phyloP scores from a whole-genome alignment of 2,797 vertebrate species.

The Pempheris klunzingeri region DNA sequence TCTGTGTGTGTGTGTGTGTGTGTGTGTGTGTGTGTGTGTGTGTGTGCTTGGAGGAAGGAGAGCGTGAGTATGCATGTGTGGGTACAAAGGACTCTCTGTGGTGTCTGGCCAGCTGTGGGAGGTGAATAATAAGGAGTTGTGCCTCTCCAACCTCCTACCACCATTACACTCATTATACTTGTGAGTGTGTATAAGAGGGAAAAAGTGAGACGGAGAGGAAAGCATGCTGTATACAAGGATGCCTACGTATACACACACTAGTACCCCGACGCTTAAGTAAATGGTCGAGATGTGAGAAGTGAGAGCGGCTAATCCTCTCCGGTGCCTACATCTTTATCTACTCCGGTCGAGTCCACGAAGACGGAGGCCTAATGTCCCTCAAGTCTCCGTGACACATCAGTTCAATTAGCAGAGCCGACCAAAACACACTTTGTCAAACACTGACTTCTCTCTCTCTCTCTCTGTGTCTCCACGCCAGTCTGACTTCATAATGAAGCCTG shows the following conservation, averaged over 20 bases:
- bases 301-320: slow-evolving; percentile 58
- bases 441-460: slow-evolving; percentile 25
- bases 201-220: neutral
- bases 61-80: slow-evolving; percentile 6
- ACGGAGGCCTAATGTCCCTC: slow-evolving; percentile 64
- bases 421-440: slow-evolving; percentile 75
- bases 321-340: slow-evolving; percentile 65
- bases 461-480: slow-evolving; percentile 35
- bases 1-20: slow-evolving; percentile 25
- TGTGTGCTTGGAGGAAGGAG: neutral
- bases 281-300: slow-evolving; percentile 51
- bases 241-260: slow-evolving; percentile 32
- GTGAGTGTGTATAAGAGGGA: slow-evolving; percentile 15
- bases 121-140: slow-evolving; percentile 70
- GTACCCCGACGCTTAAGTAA: slow-evolving; percentile 31
- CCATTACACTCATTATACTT: slow-evolving; percentile 70
- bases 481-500: slow-evolving; percentile 67
- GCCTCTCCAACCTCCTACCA: slow-evolving; percentile 65
- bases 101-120: slow-evolving; percentile 57
- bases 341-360: slow-evolving; percentile 57
- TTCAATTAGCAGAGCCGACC: slow-evolving; percentile 77
- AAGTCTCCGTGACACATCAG: slow-evolving; percentile 77
- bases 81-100: slow-evolving; percentile 55
- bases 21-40: slow-evolving; percentile 23
- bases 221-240: slow-evolving; percentile 8